Base-by-base conservation (phyloP, 2,113 vertebrate species). In the Indicator maculatus region DNA sequence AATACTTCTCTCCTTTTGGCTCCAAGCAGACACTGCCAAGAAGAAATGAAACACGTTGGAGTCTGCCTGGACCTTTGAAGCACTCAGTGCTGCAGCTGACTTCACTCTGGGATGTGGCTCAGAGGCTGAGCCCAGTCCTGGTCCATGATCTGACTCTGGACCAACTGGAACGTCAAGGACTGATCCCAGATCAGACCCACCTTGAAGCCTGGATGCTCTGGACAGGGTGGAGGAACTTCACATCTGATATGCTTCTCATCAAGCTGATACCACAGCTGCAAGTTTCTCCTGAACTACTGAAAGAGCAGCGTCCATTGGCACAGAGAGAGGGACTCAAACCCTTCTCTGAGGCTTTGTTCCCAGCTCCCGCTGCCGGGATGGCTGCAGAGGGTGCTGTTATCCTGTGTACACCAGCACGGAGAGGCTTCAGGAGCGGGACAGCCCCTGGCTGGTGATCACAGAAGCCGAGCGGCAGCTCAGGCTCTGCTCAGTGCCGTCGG, bases 361-460 rank as follows among this genome's bases (percentile, higher is more conserved):
- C 6, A 0, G 61, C 66, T 63, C 2, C 19, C 5, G 19, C 61
- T 28, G 84, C 33, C 1, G 1, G 59, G 78, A 33, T 27, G 89
- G 89, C 94, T 96, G 95, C 91, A 95, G 96, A 85, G 93, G 95
- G 93, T 86, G 96, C 96, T 95, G 41, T 94, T 93, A 75, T 28
- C 75, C 87, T 69, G 83, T 20, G 0, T 8, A 87, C 50, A 18
- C 39, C 85, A 7, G 66, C 10, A 1, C 41, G 27, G 5, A 47
- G 14, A 0, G 1, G 30, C 56, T 56, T 30, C 11, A 33, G 0
- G 6, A 21, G 81, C 16, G 23, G 31, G n/a, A 12, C 67, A 26
- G 67, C 16, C 45, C 44, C 45, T 27, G 45, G 27, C 17, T 5
- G 18, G 45, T 6, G 9, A 16, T 1, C 6, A 12, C 28, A 47